Conservation (phyloP, 2,888 invertebrate genomes). For the Thera obeliscata region DNA sequence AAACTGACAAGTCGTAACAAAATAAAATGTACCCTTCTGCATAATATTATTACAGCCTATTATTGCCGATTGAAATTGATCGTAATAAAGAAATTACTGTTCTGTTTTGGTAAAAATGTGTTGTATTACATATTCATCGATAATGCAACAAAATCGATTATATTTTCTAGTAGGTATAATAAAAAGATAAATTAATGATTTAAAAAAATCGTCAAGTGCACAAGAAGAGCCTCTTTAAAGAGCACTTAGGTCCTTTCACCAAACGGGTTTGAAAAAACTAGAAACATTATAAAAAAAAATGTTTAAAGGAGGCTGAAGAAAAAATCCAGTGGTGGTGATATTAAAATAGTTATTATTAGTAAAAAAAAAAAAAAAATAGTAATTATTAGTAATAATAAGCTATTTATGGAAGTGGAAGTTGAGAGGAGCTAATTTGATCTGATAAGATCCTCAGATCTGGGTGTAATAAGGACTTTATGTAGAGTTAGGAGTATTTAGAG, state of each 20-base stretch:
- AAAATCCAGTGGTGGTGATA: no score
- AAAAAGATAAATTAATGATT: no score
- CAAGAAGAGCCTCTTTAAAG: no score
- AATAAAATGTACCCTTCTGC: slow-evolving; percentile 7
- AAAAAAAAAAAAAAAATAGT: background rate
- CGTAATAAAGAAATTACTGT: slow-evolving; percentile 1
- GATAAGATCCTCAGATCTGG: slow-evolving; percentile 67
- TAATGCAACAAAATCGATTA: background rate
- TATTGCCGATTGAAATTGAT: background rate
- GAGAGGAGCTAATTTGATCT: slow-evolving; percentile 69
- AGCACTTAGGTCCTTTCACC: no score
- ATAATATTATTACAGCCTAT: slow-evolving; percentile 13
- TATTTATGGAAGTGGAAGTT: slow-evolving; percentile 48
- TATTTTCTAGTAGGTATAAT: no score
- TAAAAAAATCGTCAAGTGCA: no score
- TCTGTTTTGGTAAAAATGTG: background rate
- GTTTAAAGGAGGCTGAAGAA: no score
- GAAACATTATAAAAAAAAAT: no score
- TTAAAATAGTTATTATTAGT: background rate
- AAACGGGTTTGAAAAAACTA: no score
- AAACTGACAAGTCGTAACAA: slow-evolving; percentile 16
- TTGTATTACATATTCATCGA: no score
- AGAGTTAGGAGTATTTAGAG: slow-evolving; percentile 56
- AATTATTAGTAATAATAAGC: slow-evolving; percentile 22
- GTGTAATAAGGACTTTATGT: slow-evolving; percentile 57